Evolutionary conservation across 2,888 invertebrate genomes (phyloP).

Genomic region (Limenitis camilla): DNA sequence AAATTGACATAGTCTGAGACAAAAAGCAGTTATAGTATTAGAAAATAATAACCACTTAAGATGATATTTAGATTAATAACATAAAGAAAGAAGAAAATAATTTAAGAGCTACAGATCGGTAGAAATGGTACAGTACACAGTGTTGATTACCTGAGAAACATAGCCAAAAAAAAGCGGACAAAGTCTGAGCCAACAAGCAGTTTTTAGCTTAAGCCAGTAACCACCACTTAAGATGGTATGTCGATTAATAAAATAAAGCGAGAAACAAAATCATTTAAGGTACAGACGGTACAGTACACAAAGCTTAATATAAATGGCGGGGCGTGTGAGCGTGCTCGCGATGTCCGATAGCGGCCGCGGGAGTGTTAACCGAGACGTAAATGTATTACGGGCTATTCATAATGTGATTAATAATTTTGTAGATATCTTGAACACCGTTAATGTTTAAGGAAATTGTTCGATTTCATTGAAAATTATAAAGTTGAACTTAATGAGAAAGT

Average conservation of each 20-base stretch:
- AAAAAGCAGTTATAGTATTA: too few relatives aligned
- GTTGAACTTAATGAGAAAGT: neutral
- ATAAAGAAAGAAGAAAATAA: too few relatives aligned
- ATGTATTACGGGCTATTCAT: conserved; percentile 11
- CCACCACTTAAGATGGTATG: conserved; percentile 8
- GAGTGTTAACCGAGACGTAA: conserved; percentile 22
- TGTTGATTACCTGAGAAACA: too few relatives aligned
- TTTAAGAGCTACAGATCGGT: too few relatives aligned
- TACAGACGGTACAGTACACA: conserved; percentile 23
- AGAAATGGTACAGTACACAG: too few relatives aligned
- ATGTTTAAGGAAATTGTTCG: neutral
- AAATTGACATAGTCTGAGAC: too few relatives aligned
- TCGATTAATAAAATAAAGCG: conserved; percentile 16
- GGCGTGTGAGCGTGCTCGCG: conserved; percentile 29
- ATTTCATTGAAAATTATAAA: neutral
- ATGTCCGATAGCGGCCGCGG: conserved; percentile 28
- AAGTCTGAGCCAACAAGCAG: neutral
- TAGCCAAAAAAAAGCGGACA: neutral
- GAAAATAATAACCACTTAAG: too few relatives aligned
- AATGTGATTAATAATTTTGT: conserved; percentile 16
- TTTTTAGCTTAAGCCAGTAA: neutral
- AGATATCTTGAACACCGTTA: conserved; percentile 12
- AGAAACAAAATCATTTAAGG: conserved; percentile 31
- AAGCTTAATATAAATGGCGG: conserved; percentile 29
- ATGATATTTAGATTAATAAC: too few relatives aligned